phyloP scores from a whole-genome alignment of 2,888 invertebrate species.

The Dasypogon diadema region DNA sequence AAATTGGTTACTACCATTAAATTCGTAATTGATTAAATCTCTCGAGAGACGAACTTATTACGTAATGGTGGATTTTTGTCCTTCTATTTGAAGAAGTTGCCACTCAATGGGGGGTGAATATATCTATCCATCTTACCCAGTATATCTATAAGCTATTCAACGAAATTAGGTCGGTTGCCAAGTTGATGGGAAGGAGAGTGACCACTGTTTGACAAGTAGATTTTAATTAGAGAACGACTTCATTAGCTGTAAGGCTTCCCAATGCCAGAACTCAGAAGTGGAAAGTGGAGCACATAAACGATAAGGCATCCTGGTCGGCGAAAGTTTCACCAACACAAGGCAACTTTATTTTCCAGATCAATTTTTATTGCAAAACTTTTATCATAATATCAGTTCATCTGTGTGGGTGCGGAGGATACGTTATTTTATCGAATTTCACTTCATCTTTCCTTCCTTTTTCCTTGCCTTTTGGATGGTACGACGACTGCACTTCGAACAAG shows the following conservation, averaged over 20 bases:
- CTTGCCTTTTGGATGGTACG: not conserved
- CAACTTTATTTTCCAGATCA: constrained; percentile 28
- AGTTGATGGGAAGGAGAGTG: not conserved
- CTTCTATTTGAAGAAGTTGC: not conserved
- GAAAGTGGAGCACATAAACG: not conserved
- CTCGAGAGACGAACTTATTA: constrained; percentile 2
- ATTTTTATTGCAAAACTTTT: constrained; percentile 44
- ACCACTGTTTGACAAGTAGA: constrained; percentile 27
- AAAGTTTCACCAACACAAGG: not conserved
- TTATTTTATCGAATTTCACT: constrained; percentile 10
- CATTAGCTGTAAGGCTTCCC: constrained; percentile 28
- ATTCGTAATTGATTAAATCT: constrained; percentile 39
- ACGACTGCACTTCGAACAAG: not conserved
- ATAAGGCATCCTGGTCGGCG: not conserved
- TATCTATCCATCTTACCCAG: not conserved
- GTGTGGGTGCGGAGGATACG: not conserved
- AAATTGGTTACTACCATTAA: constrained; percentile 13
- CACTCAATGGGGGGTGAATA: not conserved
- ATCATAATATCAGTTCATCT: not conserved
- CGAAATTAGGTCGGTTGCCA: constrained; percentile 19
- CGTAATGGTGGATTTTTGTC: constrained; percentile 1
- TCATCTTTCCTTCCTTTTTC: not conserved
- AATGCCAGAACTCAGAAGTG: no score
- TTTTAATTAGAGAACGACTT: constrained; percentile 35
- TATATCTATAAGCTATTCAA: not conserved